Percentiles rank a stretch among this genome's conserved stretches.
Conservation (phyloP, 2,797 vertebrate species). For the Brachyalestes nurse region DNA sequence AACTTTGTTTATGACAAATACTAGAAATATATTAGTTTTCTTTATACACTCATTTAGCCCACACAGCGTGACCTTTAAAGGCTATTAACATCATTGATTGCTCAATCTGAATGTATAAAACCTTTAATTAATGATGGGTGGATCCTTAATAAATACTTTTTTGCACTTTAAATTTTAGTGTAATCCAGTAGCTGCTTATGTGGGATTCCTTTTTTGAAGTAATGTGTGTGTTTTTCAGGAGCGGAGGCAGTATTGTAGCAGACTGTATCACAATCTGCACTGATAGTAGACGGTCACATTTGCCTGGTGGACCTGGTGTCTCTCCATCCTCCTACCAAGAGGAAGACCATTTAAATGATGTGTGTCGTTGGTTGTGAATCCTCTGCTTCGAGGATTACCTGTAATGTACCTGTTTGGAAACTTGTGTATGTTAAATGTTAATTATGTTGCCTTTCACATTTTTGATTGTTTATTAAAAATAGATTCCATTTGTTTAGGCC, state of each 20-base stretch:
- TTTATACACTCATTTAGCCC: too few relatives aligned
- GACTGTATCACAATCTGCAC: slow-evolving; percentile 23
- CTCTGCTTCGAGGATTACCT: slow-evolving; percentile 74
- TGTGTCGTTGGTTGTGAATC: slow-evolving; percentile 52
- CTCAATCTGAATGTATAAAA: too few relatives aligned
- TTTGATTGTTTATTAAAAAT: slow-evolving; percentile 27
- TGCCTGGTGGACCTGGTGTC: slow-evolving; percentile 30
- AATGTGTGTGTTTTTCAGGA: slow-evolving; percentile 21
- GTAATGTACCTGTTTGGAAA: slow-evolving; percentile 70
- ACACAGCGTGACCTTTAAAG: too few relatives aligned
- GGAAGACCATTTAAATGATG: slow-evolving; percentile 35
- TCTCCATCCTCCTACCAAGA: slow-evolving; percentile 40
- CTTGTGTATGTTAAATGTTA: slow-evolving; percentile 65
- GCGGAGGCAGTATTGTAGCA: slow-evolving; percentile 40
- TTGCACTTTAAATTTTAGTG: neutral
- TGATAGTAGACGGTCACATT: slow-evolving; percentile 21
- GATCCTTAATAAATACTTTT: too few relatives aligned
- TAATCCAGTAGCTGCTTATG: neutral
- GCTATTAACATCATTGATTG: too few relatives aligned
- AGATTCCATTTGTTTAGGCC: neutral
- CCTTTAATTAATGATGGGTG: too few relatives aligned
- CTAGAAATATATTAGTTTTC: too few relatives aligned
- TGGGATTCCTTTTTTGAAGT: neutral
- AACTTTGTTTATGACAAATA: too few relatives aligned
- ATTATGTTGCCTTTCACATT: slow-evolving; percentile 60